phyloP scores from a whole-genome alignment of 1,140 invertebrate species.

The Papilio glaucus region DNA sequence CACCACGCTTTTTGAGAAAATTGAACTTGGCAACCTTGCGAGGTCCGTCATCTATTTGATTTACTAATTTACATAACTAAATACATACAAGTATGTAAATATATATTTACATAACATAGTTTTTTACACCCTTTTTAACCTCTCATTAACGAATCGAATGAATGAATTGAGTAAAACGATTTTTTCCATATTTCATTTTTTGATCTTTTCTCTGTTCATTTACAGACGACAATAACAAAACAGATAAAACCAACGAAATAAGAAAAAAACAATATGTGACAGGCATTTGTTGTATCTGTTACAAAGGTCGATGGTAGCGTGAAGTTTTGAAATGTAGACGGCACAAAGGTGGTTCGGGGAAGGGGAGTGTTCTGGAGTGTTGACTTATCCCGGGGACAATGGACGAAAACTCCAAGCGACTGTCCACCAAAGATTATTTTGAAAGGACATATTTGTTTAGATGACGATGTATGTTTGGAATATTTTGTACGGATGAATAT shows the following conservation, averaged over 20 bases:
- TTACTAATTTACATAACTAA: too few relatives aligned
- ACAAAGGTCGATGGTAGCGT: conserved; percentile 51
- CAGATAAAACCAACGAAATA: not conserved
- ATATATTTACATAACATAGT: too few relatives aligned
- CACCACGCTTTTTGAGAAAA: too few relatives aligned
- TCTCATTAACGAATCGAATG: too few relatives aligned
- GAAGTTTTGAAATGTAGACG: conserved; percentile 72
- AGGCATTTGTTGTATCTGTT: conserved; percentile 45
- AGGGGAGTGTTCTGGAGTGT: conserved; percentile 60
- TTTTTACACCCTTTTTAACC: too few relatives aligned
- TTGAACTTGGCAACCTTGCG: too few relatives aligned
- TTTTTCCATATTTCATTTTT: not conserved
- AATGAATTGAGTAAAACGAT: too few relatives aligned
- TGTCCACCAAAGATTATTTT: conserved; percentile 67
- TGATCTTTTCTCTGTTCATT: not conserved
- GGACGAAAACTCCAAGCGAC: conserved; percentile 61
- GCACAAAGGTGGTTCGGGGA: conserved; percentile 67
- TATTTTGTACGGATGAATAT: conserved; percentile 18
- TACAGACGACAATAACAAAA: not conserved
- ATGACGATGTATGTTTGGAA: conserved; percentile 59
- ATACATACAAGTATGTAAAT: too few relatives aligned
- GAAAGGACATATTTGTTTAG: conserved; percentile 66
- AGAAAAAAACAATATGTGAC: conserved; percentile 7
- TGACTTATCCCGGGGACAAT: conserved; percentile 69
- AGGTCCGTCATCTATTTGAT: too few relatives aligned